Evolutionary conservation across 2,113 vertebrate genomes (phyloP).

Genomic region (Mormyrus iriodes): DNA sequence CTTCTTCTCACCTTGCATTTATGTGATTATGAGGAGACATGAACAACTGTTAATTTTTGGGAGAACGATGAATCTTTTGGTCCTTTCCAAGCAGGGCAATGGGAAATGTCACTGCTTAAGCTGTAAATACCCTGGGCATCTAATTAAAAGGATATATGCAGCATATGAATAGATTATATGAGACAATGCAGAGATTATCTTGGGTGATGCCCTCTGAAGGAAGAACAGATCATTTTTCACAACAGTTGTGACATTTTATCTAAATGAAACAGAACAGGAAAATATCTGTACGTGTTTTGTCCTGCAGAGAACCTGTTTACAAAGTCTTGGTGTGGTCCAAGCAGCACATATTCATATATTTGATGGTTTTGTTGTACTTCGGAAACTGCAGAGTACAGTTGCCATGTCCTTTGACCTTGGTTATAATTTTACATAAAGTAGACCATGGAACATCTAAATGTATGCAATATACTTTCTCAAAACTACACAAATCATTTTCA

Average conservation of each 20-base stretch:
- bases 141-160: neutral
- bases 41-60: neutral
- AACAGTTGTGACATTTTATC: neutral
- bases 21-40: neutral
- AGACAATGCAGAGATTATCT: neutral
- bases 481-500: constrained; percentile 21
- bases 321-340: neutral
- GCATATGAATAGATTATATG: neutral
- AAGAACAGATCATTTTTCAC: neutral
- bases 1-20: neutral
- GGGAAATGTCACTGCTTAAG: neutral
- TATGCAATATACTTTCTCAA: constrained; percentile 24
- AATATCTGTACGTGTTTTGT: neutral
- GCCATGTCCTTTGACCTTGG: neutral
- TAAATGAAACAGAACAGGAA: neutral
- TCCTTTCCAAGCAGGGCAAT: neutral
- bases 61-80: neutral
- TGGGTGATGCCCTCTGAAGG: neutral
- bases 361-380: neutral
- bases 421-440: neutral
- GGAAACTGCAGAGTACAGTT: neutral
- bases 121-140: neutral
- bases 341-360: neutral
- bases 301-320: neutral
- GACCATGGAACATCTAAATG: constrained; percentile 17